These are phyloP conservation scores for Cephalotes varians DNA, from an alignment of 2,888 invertebrate species.

Conservation along the genomic window DNA sequence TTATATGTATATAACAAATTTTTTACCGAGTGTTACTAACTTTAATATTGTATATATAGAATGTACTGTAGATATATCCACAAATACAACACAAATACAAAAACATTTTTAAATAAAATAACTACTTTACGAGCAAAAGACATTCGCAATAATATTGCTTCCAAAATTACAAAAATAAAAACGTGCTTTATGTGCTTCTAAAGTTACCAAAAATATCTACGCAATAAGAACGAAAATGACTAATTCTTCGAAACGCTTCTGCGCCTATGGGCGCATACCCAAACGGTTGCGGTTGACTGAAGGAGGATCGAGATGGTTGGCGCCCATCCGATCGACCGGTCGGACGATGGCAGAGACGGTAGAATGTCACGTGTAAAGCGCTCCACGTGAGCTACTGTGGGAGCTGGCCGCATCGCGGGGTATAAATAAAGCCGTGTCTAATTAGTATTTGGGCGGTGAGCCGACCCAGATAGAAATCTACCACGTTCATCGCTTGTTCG, in stretches of 20 bases:
- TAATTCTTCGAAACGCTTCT: neutral
- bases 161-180: neutral
- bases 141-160: neutral
- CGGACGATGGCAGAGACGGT: constrained; percentile 5
- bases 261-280: neutral
- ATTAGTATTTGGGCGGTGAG: constrained; percentile 70
- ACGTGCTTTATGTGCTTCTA: neutral
- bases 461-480: constrained; percentile 65
- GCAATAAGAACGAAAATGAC: neutral
- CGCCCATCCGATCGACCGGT: constrained; percentile 49
- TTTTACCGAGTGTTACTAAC: too few species aligned
- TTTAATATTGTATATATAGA: neutral
- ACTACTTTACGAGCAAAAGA: neutral
- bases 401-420: constrained; percentile 54
- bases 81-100: neutral
- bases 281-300: neutral
- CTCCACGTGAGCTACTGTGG: constrained; percentile 70
- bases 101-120: neutral
- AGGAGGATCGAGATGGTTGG: constrained; percentile 39
- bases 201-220: neutral
- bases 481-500: constrained; percentile 51
- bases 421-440: constrained; percentile 75
- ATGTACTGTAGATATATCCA: too few species aligned
- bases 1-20: too few species aligned
- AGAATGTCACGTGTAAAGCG: constrained; percentile 67